phyloP scores from a whole-genome alignment of 1,140 invertebrate species.

The Venustaconcha ellipsiformis region DNA sequence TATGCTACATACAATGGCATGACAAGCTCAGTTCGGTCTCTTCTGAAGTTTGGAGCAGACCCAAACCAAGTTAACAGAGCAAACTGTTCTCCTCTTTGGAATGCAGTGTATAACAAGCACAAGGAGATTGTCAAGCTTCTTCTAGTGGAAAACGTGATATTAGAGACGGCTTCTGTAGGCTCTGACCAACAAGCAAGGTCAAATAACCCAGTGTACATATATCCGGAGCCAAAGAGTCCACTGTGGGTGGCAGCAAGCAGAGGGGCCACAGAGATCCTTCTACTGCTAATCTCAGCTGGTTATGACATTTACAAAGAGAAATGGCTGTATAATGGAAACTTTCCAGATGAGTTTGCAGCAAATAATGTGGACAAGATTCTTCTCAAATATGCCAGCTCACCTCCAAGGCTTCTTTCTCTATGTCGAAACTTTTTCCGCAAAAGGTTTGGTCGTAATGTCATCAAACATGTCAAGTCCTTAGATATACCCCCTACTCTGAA shows the following conservation, averaged over 20 bases:
- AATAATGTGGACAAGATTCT: constrained; percentile 30
- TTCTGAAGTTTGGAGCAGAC: constrained; percentile 54
- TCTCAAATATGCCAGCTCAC: constrained; percentile 32
- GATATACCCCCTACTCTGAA: constrained; percentile 47
- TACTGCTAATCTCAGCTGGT: constrained; percentile 47
- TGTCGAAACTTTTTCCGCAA: constrained; percentile 48
- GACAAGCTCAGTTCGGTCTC: constrained; percentile 34
- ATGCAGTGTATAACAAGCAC: constrained; percentile 50
- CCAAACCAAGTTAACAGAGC: constrained; percentile 45
- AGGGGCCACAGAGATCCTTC: constrained; percentile 30
- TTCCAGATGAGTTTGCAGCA: constrained; percentile 20
- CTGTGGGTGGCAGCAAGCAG: constrained; percentile 49
- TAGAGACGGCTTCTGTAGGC: constrained; percentile 47
- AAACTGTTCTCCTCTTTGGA: constrained; percentile 56
- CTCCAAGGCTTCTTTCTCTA: constrained; percentile 42
- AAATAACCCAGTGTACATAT: constrained; percentile 37
- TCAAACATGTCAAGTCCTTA: constrained; percentile 34
- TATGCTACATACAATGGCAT: constrained; percentile 60
- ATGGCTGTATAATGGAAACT: constrained; percentile 44
- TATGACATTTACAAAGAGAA: constrained; percentile 47
- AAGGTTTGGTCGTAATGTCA: constrained; percentile 31
- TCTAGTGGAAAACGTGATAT: constrained; percentile 47
- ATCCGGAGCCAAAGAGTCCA: constrained; percentile 35
- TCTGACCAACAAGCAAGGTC: constrained; percentile 50
- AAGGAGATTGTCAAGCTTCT: constrained; percentile 48